These are phyloP conservation scores for Hylomyscus alleni DNA, from an alignment of 2,797 vertebrate species.

Conservation along the genomic window DNA sequence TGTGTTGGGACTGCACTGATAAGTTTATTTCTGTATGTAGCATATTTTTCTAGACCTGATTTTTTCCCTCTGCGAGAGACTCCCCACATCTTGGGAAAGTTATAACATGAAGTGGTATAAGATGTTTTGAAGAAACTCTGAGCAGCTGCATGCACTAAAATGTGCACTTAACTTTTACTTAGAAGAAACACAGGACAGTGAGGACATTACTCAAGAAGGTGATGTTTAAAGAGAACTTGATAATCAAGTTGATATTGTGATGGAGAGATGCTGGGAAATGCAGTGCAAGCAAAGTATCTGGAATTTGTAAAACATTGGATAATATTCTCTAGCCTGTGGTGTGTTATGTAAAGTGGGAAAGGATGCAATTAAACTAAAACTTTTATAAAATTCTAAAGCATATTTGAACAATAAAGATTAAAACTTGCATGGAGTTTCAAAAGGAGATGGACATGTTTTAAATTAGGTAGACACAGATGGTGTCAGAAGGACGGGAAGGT, in stretches of 20 bases:
- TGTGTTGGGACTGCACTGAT: not conserved
- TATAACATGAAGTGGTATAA: constrained; percentile 11
- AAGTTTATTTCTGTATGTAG: not conserved
- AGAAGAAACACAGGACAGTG: not conserved
- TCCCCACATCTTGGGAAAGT: not conserved
- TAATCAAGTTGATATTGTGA: not conserved
- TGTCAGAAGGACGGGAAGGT: not conserved
- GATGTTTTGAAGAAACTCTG: not conserved
- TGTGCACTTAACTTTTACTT: not conserved
- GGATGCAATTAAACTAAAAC: not conserved
- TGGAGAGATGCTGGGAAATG: not conserved
- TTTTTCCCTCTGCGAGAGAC: not conserved
- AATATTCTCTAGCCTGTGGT: not conserved
- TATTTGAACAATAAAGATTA: not conserved
- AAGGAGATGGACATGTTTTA: not conserved
- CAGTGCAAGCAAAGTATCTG: not conserved
- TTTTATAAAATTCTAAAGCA: not conserved
- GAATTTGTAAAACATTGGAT: not conserved
- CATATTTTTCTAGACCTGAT: not conserved
- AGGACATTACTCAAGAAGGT: not conserved
- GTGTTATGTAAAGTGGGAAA: not conserved
- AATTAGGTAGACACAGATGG: not conserved
- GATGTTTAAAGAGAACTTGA: not conserved
- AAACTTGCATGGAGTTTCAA: not conserved
- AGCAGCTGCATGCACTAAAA: not conserved